Base-by-base conservation (phyloP, 1,140 invertebrate species). In the Potamilus streckersoni region DNA sequence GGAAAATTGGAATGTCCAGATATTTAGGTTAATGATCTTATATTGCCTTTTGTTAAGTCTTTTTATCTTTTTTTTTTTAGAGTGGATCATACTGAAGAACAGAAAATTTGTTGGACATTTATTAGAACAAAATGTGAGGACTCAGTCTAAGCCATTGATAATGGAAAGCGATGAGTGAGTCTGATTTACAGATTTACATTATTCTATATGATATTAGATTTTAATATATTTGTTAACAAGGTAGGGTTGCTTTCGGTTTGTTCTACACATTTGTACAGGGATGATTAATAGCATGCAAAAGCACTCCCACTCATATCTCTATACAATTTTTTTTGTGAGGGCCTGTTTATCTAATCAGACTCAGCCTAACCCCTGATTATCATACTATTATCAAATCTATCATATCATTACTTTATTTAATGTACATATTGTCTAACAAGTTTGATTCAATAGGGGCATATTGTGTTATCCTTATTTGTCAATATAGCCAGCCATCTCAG, bases 71-170 rank as follows among this genome's bases (percentile, higher is more conserved):
- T 88, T 91, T 19, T 81, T 88, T 91, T 19, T 81, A 89, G 91
- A 92, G 69, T 93, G 90, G 89, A 83, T 91, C 15, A 86, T 93
- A 55, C 80, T 94, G 58, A 93, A 93, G 84, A 93, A 94, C 85
- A 88, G 91, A 71, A 92, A 91, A 81, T 92, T 91, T 63, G 92
- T 96, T 80, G 96, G 96, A 19, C 82, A 80, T 56, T 71, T 90
- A 49, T 79, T 80, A 64, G 85, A 85, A 68, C 88, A 90, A 74
- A 86, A 83, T 69, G 79, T 90, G 60, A 81, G 89, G 61, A 83
- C 80, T 23, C 78, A 87, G 62, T 86, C 88, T 12, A 90, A 88
- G 74, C 88, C 89, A 27, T 80, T 86, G 27, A 90, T 90, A n/a
- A 79, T 85, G 80, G 89, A 90, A 58, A 84, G 90, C 80, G 80